Evolutionary conservation across 2,888 invertebrate species (phyloP).

Genomic region (Eupithecia vulgata): DNA sequence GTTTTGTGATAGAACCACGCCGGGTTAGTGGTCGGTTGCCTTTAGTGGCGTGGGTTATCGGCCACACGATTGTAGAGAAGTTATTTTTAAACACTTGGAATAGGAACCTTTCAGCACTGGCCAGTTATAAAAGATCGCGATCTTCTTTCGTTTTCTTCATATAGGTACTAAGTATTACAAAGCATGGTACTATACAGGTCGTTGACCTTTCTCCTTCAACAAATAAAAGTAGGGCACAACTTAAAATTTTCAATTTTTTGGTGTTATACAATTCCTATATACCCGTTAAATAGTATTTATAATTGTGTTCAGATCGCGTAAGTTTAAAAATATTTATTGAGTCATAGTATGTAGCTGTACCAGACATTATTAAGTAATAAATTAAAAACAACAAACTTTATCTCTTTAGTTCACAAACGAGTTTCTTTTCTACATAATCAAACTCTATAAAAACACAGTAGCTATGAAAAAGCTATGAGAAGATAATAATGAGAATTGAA

Average conservation of each 20-base stretch:
- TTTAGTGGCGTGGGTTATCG: neutral
- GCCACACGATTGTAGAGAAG: neutral
- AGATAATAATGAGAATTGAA: neutral
- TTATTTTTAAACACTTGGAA: neutral
- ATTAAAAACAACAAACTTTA: neutral
- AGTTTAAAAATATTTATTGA: no score
- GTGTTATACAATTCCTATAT: no score
- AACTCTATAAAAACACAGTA: neutral
- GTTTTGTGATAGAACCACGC: neutral
- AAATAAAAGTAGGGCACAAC: no score
- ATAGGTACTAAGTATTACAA: no score
- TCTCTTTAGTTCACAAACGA: neutral
- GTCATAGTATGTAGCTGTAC: neutral
- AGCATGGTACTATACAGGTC: no score
- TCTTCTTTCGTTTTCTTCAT: no score
- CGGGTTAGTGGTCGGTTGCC: neutral
- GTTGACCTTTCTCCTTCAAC: no score
- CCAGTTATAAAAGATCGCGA: neutral
- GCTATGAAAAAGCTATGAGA: conserved; percentile 3
- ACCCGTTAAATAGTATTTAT: no score
- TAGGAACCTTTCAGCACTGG: neutral
- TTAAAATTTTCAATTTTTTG: no score
- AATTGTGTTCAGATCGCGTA: no score
- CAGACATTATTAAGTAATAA: neutral
- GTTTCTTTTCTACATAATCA: neutral